Evolutionary conservation across 2,888 invertebrate species (phyloP).

Genomic region (Gymnoscelis rufifasciata): DNA sequence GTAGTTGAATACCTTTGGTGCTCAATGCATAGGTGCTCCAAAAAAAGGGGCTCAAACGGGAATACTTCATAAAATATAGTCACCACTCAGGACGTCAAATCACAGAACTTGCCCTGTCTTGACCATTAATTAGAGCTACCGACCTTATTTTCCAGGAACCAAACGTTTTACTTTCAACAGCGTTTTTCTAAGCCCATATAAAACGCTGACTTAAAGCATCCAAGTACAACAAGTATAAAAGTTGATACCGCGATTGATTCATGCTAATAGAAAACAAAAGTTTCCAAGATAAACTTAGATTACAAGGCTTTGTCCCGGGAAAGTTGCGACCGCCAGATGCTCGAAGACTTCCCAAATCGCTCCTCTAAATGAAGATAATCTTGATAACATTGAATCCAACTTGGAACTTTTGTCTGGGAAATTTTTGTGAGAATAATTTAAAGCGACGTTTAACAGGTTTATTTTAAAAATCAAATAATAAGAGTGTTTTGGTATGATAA

Average conservation of each 20-base stretch:
- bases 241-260: constrained; percentile 21
- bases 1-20: too few species aligned
- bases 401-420: constrained; percentile 17
- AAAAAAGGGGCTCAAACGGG: too few species aligned
- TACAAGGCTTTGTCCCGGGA: constrained; percentile 40
- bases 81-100: too few species aligned
- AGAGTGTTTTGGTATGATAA: too few species aligned
- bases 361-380: constrained; percentile 23
- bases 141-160: too few species aligned
- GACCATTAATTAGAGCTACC: too few species aligned
- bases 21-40: too few species aligned
- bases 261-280: constrained; percentile 42
- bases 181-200: too few species aligned
- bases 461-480: neutral
- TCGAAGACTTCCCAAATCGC: constrained; percentile 34
- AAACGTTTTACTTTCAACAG: too few species aligned
- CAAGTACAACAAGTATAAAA: neutral
- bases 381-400: constrained; percentile 21
- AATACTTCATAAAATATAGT: too few species aligned
- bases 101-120: too few species aligned
- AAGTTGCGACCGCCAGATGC: constrained; percentile 44
- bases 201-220: neutral
- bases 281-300: constrained; percentile 43
- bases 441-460: neutral
- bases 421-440: neutral